phyloP scores from a whole-genome alignment of 2,797 vertebrate species.

The Arrhamphus sclerolepis region DNA sequence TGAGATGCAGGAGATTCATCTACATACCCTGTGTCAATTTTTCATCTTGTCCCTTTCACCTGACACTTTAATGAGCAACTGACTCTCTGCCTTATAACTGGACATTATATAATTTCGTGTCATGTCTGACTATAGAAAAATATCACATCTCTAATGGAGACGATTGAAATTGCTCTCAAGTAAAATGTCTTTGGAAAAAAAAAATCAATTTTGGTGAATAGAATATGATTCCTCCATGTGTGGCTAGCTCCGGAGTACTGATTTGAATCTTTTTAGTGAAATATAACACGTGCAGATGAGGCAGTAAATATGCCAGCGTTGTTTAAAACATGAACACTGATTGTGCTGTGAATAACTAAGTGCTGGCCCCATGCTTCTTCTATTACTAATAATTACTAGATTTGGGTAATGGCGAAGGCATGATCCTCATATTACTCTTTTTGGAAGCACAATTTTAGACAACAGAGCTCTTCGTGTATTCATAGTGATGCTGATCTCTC shows the following conservation, averaged over 20 bases:
- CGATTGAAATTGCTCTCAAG: too few species aligned
- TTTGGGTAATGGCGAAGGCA: constrained; percentile 19
- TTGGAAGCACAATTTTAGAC: constrained; percentile 33
- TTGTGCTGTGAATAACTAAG: constrained; percentile 6
- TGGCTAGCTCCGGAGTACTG: too few species aligned
- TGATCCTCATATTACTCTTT: constrained; percentile 14
- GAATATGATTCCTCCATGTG: too few species aligned
- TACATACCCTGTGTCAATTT: background rate
- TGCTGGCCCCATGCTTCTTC: background rate
- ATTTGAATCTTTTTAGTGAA: too few species aligned
- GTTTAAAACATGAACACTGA: background rate
- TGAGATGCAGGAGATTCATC: background rate
- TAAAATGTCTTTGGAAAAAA: too few species aligned
- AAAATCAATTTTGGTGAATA: too few species aligned
- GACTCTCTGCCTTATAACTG: too few species aligned
- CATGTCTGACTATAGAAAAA: too few species aligned
- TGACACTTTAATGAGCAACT: background rate
- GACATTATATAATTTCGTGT: too few species aligned
- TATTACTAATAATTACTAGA: constrained; percentile 16
- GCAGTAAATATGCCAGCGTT: constrained; percentile 8
- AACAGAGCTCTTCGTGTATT: constrained; percentile 21
- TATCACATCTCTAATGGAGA: too few species aligned
- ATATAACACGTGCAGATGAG: background rate
- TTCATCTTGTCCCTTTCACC: background rate
- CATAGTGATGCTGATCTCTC: constrained; percentile 42